Conservation (phyloP, 1,140 invertebrate genomes). For the Brachionus koreanus region DNA sequence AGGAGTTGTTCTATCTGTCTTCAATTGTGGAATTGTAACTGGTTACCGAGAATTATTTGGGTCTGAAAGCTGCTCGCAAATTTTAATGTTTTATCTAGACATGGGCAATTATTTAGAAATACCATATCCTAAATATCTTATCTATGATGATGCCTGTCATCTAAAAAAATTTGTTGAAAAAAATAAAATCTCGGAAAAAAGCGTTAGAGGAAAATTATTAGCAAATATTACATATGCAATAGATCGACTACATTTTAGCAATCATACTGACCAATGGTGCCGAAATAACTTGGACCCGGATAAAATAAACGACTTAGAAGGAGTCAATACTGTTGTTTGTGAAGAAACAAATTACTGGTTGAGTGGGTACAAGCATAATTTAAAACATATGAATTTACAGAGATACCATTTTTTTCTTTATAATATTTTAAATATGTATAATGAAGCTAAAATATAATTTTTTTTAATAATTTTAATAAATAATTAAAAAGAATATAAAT, state of each 20-base stretch:
- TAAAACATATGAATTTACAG: neutral
- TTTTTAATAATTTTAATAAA: too few species aligned
- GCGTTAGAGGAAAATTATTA: too few species aligned
- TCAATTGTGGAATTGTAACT: constrained; percentile 4
- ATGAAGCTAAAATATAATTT: too few species aligned
- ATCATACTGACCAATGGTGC: too few species aligned
- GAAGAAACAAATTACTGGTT: too few species aligned
- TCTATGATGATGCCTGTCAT: neutral
- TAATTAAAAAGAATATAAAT: too few species aligned
- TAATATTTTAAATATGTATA: too few species aligned
- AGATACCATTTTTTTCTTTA: too few species aligned
- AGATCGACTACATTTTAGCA: too few species aligned
- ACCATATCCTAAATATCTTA: neutral
- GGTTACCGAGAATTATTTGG: neutral
- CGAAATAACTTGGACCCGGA: neutral
- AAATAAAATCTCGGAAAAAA: neutral
- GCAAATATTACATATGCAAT: too few species aligned
- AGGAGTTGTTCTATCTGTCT: neutral
- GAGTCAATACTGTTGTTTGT: neutral
- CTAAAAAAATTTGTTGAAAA: neutral
- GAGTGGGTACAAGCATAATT: too few species aligned
- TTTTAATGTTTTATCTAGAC: neutral
- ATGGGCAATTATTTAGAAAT: neutral
- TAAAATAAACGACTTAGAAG: neutral
- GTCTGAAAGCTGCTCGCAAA: neutral